Conservation (phyloP, 2,797 vertebrate genomes). For the Hoplostethus mediterraneus region DNA sequence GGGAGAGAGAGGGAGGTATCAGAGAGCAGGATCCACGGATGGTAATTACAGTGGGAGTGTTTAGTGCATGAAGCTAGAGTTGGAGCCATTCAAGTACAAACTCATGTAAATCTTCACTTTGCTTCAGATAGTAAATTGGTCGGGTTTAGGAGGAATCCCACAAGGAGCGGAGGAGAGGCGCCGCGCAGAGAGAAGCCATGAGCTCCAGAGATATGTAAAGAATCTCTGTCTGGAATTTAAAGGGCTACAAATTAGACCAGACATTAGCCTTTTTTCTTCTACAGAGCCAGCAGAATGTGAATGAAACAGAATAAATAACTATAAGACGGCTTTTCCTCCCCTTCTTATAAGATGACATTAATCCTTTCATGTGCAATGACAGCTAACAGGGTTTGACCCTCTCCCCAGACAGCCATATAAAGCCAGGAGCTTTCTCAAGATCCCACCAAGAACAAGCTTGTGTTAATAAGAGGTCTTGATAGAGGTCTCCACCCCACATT, state of each 20-base stretch:
- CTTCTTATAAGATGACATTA: conserved; percentile 99
- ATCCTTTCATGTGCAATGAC: conserved; percentile 99
- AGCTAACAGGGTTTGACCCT: conserved; percentile 95
- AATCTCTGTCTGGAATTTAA: conserved; percentile 99
- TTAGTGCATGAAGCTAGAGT: conserved; percentile 97
- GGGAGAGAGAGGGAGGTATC: conserved; percentile 88
- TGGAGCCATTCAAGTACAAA: conserved; percentile 97
- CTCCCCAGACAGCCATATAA: conserved; percentile 95
- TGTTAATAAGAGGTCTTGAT: conserved; percentile 84
- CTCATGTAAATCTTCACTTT: conserved; percentile 96
- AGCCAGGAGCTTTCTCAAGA: conserved; percentile 97
- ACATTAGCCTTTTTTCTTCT: conserved; percentile 92
- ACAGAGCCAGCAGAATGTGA: conserved; percentile 91
- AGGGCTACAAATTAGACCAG: conserved; percentile 99
- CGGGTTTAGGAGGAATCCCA: conserved; percentile 97
- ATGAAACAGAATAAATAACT: conserved; percentile 99
- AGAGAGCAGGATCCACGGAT: conserved; percentile 91
- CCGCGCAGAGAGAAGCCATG: conserved; percentile 88
- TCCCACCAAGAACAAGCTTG: conserved; percentile 84
- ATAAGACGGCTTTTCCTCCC: conserved; percentile 94
- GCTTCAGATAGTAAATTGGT: conserved; percentile 99
- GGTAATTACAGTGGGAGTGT: conserved; percentile 99
- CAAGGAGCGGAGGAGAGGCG: conserved; percentile 91
- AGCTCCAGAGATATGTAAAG: conserved; percentile 99
- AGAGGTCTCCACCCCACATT: conserved; percentile 80